A percentile compares a stretch with the other conserved stretches of the same genome.
Evolutionary conservation across 2,888 invertebrate species (phyloP).

Genomic region (Drosophila setosimentum): DNA sequence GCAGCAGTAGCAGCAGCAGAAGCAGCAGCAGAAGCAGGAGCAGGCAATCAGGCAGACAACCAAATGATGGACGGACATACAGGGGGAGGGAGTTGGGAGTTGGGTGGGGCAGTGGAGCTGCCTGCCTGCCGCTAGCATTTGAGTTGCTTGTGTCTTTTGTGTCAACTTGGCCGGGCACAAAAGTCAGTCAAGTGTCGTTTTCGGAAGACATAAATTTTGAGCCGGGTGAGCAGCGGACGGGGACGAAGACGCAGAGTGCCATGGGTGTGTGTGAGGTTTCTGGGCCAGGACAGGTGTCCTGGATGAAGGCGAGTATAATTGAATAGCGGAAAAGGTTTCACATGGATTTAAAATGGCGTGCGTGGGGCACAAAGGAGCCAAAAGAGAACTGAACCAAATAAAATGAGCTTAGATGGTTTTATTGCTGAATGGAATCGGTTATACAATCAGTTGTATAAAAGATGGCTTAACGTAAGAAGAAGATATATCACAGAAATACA

Average conservation of each 20-base stretch:
- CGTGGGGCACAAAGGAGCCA: constrained; percentile 13
- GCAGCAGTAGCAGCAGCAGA: constrained; percentile 37
- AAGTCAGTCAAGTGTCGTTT: constrained; percentile 68
- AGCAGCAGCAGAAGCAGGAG: neutral
- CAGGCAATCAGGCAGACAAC: neutral
- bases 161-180: constrained; percentile 63
- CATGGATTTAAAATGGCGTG: constrained; percentile 55
- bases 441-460: constrained; percentile 28
- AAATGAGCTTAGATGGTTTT: constrained; percentile 45
- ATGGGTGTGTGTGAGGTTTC: constrained; percentile 7
- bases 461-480: constrained; percentile 7
- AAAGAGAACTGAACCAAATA: constrained; percentile 32
- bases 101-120: neutral
- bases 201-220: constrained; percentile 68
- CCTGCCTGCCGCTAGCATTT: constrained; percentile 26
- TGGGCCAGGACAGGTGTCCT: constrained; percentile 52
- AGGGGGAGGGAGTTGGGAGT: neutral
- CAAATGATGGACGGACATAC: constrained; percentile 44
- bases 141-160: constrained; percentile 58
- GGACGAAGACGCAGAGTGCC: neutral
- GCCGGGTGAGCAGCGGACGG: constrained; percentile 37
- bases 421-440: constrained; percentile 41
- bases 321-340: constrained; percentile 64
- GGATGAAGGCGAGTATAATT: constrained; percentile 57
- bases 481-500: neutral